Evolutionary conservation across 2,113 vertebrate genomes (phyloP).

Genomic region (Phylloscopus whistleri): DNA sequence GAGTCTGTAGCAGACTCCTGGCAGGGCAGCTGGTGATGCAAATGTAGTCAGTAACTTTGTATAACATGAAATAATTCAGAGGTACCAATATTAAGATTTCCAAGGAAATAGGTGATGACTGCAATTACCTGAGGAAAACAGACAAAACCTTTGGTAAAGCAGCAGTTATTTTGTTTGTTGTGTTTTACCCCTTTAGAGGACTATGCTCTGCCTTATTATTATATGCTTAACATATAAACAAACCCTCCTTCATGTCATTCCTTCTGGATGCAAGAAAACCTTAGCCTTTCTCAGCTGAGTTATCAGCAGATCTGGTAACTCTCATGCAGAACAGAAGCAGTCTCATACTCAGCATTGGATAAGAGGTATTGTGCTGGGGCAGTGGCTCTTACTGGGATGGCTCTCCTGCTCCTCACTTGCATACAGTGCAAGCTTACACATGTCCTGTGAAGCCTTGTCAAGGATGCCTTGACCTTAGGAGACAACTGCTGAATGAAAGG

Average conservation of each 20-base stretch:
- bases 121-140: not conserved
- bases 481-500: not conserved
- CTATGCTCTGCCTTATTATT: not conserved
- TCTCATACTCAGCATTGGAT: not conserved
- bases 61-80: not conserved
- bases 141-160: not conserved
- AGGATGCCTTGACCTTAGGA: not conserved
- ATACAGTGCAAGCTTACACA: not conserved
- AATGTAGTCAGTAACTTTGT: not conserved
- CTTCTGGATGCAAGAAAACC: not conserved
- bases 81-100: not conserved
- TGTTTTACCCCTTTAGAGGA: not conserved
- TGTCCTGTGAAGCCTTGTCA: not conserved
- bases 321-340: rapidly evolving
- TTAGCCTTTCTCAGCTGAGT: not conserved
- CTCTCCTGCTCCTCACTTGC: not conserved
- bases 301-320: not conserved
- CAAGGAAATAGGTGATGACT: not conserved
- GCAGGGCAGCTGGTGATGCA: not conserved
- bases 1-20: not conserved
- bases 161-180: not conserved
- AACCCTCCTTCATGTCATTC: not conserved
- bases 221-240: not conserved
- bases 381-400: rapidly evolving
- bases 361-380: not conserved